These are phyloP conservation scores for Mellilla xanthometata DNA, from an alignment of 2,888 invertebrate species.

Conservation along the genomic window DNA sequence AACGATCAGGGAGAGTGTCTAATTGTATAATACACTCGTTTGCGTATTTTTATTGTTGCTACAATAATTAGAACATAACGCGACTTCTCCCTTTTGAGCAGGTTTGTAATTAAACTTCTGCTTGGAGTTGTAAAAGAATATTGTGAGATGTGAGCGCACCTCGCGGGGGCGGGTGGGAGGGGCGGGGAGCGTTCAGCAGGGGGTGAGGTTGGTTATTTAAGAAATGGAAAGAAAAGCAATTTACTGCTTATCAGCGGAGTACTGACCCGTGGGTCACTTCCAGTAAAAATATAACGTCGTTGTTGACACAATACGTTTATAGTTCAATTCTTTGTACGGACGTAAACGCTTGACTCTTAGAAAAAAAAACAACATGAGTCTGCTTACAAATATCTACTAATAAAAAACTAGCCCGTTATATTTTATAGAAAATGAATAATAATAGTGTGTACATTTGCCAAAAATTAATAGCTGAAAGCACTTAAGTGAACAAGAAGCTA, in stretches of 20 bases:
- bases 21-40: conserved; percentile 83
- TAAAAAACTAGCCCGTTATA: too few species aligned
- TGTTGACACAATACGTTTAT: conserved; percentile 37
- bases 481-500: conserved; percentile 22
- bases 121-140: conserved; percentile 67
- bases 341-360: too few species aligned
- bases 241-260: conserved; percentile 74
- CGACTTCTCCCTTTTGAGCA: conserved; percentile 68
- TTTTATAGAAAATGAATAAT: too few species aligned
- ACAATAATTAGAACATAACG: conserved; percentile 82
- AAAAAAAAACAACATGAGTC: too few species aligned
- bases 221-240: conserved; percentile 78
- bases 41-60: conserved; percentile 81
- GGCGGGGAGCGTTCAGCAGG: conserved; percentile 30
- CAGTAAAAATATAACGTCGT: conserved; percentile 54
- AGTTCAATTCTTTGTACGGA: neutral
- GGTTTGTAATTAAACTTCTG: conserved; percentile 75
- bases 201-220: conserved; percentile 62
- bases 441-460: neutral
- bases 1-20: conserved; percentile 81
- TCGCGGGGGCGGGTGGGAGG: conserved; percentile 46
- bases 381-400: too few species aligned
- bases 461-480: conserved; percentile 21
- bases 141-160: conserved; percentile 59
- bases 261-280: conserved; percentile 62